phyloP scores from a whole-genome alignment of 2,797 vertebrate genomes.

The Cossypha caffra region DNA sequence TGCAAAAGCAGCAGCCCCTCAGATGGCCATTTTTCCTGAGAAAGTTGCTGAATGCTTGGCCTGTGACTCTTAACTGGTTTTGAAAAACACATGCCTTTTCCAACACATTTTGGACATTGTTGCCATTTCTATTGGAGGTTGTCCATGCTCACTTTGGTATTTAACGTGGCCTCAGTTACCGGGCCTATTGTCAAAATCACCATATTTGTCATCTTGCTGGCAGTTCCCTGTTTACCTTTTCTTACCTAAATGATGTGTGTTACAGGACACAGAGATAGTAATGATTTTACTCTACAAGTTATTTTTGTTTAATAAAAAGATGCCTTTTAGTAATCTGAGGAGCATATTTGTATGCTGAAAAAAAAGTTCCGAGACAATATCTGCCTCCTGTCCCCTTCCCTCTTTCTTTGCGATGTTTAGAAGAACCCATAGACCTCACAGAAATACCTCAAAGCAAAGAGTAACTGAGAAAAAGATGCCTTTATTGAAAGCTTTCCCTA shows the following conservation, averaged over 20 bases:
- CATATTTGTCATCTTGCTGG: background rate
- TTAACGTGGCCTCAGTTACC: background rate
- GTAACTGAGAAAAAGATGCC: fast-evolving
- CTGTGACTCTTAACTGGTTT: background rate
- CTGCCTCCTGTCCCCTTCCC: background rate
- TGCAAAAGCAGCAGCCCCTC: conserved; percentile 45
- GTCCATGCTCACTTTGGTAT: background rate
- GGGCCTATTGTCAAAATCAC: background rate
- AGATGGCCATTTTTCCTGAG: background rate
- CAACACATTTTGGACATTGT: conserved; percentile 27
- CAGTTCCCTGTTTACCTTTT: background rate
- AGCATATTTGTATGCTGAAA: fast-evolving
- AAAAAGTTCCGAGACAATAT: background rate
- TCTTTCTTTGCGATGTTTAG: background rate
- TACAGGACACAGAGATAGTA: background rate
- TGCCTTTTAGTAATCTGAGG: background rate
- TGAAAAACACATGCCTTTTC: conserved; percentile 35
- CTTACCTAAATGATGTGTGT: background rate
- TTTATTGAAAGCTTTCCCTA: background rate
- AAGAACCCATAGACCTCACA: background rate
- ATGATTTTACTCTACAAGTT: background rate
- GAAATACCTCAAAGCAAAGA: background rate
- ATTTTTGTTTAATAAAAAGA: background rate
- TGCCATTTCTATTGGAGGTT: background rate
- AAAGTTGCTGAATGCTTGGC: conserved; percentile 15